Evolutionary conservation across 2,797 vertebrate species (phyloP).

Genomic region (Coluber constrictor): DNA sequence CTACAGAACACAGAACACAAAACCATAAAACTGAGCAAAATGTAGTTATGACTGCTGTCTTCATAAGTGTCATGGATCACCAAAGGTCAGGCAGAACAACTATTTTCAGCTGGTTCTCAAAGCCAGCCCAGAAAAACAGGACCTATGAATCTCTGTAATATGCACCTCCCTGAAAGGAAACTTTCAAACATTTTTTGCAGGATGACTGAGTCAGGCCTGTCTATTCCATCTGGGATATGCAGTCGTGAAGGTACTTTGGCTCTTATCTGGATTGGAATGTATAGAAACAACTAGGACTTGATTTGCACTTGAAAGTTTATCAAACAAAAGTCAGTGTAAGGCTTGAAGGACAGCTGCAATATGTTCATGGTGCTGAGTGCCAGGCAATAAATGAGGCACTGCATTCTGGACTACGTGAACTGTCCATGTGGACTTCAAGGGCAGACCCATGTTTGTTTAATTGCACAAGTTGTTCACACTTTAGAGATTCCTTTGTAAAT

Average conservation of each 20-base stretch:
- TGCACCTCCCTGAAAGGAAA: background rate
- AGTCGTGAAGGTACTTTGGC: background rate
- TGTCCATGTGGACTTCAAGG: background rate
- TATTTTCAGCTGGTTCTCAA: background rate
- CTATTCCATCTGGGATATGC: background rate
- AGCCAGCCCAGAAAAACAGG: background rate
- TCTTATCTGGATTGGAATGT: background rate
- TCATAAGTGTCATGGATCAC: background rate
- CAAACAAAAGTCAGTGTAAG: background rate
- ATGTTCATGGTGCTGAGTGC: background rate
- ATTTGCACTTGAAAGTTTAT: background rate
- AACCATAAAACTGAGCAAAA: background rate
- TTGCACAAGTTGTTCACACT: background rate
- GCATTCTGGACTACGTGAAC: background rate
- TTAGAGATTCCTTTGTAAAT: slow-evolving; percentile 38
- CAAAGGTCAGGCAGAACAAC: background rate
- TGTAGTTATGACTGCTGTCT: background rate
- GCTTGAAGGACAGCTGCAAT: background rate
- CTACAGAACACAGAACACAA: background rate
- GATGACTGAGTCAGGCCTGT: background rate
- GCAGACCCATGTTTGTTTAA: background rate
- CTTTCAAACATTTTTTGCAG: background rate
- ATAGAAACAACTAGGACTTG: background rate
- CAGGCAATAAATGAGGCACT: background rate
- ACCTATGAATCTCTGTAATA: background rate